phyloP scores from a whole-genome alignment of 1,140 invertebrate genomes.

The Lucilia cuprina region DNA sequence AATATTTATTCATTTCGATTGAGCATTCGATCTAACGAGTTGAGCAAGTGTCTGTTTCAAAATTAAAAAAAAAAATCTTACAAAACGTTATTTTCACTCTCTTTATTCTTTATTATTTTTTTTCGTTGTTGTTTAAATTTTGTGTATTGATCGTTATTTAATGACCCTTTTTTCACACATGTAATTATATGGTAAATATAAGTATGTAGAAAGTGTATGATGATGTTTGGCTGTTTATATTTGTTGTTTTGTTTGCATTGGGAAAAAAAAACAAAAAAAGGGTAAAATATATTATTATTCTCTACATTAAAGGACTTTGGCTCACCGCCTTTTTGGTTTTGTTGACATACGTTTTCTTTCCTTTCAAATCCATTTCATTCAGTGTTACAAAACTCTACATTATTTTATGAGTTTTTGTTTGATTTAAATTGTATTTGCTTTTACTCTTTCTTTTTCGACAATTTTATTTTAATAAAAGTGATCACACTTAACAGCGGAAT shows the following conservation, averaged over 20 bases:
- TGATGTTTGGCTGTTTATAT: too few relatives aligned
- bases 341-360: constrained; percentile 18
- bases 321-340: constrained; percentile 30
- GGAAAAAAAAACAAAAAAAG: background rate
- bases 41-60: background rate
- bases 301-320: constrained; percentile 20
- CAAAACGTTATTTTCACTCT: background rate
- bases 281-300: background rate
- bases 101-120: background rate
- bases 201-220: too few relatives aligned
- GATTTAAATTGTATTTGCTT: background rate
- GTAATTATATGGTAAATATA: constrained; percentile 7
- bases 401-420: background rate
- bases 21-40: background rate
- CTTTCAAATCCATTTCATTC: background rate
- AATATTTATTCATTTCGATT: constrained; percentile 23
- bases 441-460: background rate
- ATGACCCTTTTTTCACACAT: constrained; percentile 28
- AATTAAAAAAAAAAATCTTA: too few relatives aligned
- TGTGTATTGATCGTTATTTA: background rate
- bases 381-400: background rate
- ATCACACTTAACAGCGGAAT: constrained; percentile 21
- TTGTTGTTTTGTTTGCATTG: too few relatives aligned
- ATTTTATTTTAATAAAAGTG: background rate
- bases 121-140: background rate